phyloP scores from a whole-genome alignment of 2,113 vertebrate genomes.

The Steatornis caripensis region DNA sequence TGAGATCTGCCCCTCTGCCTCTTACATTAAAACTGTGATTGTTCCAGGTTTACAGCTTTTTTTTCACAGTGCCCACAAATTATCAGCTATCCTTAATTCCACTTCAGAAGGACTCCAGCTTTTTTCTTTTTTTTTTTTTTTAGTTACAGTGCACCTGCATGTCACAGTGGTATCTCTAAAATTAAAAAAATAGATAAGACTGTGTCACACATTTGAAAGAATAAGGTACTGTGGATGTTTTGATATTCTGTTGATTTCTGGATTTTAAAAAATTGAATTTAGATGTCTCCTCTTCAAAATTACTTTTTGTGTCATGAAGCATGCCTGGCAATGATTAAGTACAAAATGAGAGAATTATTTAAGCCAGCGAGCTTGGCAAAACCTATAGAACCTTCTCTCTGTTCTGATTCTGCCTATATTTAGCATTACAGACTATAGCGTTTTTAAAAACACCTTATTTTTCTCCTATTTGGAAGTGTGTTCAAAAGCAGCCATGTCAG shows the following conservation, averaged over 20 bases:
- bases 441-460: background rate
- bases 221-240: background rate
- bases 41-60: background rate
- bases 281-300: background rate
- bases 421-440: background rate
- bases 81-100: background rate
- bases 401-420: background rate
- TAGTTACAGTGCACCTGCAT: background rate
- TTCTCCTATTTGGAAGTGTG: background rate
- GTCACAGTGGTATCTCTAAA: background rate
- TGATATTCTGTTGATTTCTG: background rate
- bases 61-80: background rate
- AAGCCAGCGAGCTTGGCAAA: background rate
- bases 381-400: background rate
- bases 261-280: background rate
- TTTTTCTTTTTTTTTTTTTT: background rate
- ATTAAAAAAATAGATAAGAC: background rate
- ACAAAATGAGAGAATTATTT: background rate
- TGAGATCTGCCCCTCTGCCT: background rate
- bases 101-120: background rate
- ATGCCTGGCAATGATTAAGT: conserved; percentile 15
- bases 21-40: background rate
- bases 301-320: background rate
- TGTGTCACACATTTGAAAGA: background rate
- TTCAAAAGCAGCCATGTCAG: background rate